Base-by-base conservation (phyloP, 2,797 vertebrate species). In the Linurgus olivaceus region DNA sequence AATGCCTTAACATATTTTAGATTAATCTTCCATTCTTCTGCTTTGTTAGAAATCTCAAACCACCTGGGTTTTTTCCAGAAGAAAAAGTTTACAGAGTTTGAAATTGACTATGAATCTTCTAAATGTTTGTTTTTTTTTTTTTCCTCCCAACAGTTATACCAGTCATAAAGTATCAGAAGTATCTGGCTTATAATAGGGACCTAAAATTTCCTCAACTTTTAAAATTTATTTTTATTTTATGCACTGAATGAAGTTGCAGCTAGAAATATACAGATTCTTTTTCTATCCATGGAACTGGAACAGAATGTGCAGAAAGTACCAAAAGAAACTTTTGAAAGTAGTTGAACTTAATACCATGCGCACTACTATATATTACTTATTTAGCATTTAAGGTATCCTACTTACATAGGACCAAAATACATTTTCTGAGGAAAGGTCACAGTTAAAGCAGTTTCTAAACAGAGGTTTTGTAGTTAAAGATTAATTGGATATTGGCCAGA, bases 371-470 rank as follows among this genome's bases (percentile, higher is more conserved):
- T 3, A 11, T 28, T 44, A 40, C 4, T 62, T 80, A 65, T 66
- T 74, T 59, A 70, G 28, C 7, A 57, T n/a, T 62, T 35, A 52
- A 42, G 42, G 11, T 71, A n/a, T 61, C 18, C 18, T 35, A 18
- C 35, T 52, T 66, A 13, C 11, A 25, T 3, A 40, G 24, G 25
- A 57, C 25, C 7, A 51, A 92, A 95, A 73, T 29, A 38, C 3
- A 23, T 82, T 82, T 90, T 82, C 45, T 54, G 35, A 73, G 28
- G 66, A 63, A 94, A 88, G 17, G 24, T 13, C 47, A 54, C 11
- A 63, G 19, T 15, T 29, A 89, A 93, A 48, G 26, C 19, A 88
- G 13, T 62, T 92, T 65, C 77, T 86, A 86, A 81, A 81, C 17
- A 65, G 28, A 75, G 45, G 66, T 44, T 86, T 44, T 84, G 24